Base-by-base conservation (phyloP, 2,113 vertebrate species). In the Rhadina sibilatrix region DNA sequence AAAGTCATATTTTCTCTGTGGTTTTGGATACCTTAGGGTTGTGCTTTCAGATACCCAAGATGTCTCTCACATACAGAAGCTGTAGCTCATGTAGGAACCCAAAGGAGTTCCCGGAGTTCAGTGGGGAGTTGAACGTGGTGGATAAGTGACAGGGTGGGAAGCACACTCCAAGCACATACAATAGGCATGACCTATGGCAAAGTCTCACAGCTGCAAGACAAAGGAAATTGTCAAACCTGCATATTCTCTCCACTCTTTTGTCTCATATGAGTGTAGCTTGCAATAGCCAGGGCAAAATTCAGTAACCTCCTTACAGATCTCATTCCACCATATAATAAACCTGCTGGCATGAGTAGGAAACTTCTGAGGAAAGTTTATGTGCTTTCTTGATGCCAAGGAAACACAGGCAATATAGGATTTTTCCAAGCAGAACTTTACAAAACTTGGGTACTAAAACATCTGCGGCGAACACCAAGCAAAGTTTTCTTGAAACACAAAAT, bases 241-340 rank as follows among this genome's bases (percentile, higher is more conserved):
- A 56, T 15, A 52, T 79, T 83, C 21, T 38, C 12, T 74, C 25
- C 37, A 24, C 10, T 74, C 35, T 44, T 91, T 44, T 54, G 24
- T 63, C 40, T 47, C 44, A 10, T 3, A 7, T 21, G 31, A 47
- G 24, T 8, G 21, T 15, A 53, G 16, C 17, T 83, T 76, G 20
- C 49, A 91, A 24, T 12, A 77, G 17, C 6, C 24, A 74, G 44
- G 15, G 13, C 4, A 2, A 78, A 83, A 68, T 38, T 84, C 13
- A 31, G 16, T 57, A 59, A 49, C 12, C 14, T 61, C 40, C 4
- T 53, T 38, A 57, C 8, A 56, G 16, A 17, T 33, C 11, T 88
- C 16, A 5, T 57, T 25, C 27, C 33, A 53, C 8, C 0, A 0
- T 61, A 7, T 13, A 53, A 72, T 21, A 27, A 71, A 52, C 20